phyloP scores from a whole-genome alignment of 2,113 vertebrate species.

The Lichenostomus cassidix region DNA sequence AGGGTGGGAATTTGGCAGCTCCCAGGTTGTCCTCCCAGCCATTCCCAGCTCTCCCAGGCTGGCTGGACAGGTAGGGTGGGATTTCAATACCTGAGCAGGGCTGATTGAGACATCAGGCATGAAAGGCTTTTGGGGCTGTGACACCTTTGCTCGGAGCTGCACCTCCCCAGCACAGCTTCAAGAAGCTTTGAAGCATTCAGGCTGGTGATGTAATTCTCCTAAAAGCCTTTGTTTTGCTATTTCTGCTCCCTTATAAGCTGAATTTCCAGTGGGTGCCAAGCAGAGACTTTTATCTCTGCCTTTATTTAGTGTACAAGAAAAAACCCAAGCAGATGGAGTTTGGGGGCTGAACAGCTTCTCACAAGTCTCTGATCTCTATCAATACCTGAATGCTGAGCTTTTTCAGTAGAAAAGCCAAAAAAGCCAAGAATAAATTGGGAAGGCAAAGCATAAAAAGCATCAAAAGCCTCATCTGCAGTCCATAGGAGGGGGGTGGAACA shows the following conservation, averaged over 20 bases:
- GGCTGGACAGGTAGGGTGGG: background rate
- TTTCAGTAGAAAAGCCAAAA: background rate
- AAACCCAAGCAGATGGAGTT: slow-evolving; percentile 49
- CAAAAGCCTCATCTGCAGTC: background rate
- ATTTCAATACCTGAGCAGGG: background rate
- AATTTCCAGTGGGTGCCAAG: slow-evolving; percentile 26
- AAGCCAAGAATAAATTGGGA: slow-evolving; percentile 1
- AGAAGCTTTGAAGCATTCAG: background rate
- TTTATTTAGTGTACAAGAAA: slow-evolving; percentile 12
- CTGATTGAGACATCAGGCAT: background rate
- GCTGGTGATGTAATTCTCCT: background rate
- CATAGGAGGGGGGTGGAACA: background rate
- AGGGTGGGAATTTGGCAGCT: background rate
- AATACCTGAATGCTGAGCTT: background rate
- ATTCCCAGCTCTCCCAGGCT: rapidly evolving
- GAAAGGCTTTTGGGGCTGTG: background rate
- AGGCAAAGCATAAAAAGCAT: slow-evolving; percentile 11
- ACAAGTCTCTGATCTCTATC: slow-evolving; percentile 25
- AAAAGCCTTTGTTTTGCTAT: slow-evolving; percentile 1
- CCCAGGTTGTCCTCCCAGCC: background rate
- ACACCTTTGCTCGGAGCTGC: background rate
- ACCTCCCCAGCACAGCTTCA: background rate
- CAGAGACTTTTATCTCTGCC: slow-evolving; percentile 37
- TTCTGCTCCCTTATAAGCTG: background rate
- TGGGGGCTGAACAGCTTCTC: slow-evolving; percentile 48